phyloP scores from a whole-genome alignment of 2,797 vertebrate species.

The Leptodactylus fallax region DNA sequence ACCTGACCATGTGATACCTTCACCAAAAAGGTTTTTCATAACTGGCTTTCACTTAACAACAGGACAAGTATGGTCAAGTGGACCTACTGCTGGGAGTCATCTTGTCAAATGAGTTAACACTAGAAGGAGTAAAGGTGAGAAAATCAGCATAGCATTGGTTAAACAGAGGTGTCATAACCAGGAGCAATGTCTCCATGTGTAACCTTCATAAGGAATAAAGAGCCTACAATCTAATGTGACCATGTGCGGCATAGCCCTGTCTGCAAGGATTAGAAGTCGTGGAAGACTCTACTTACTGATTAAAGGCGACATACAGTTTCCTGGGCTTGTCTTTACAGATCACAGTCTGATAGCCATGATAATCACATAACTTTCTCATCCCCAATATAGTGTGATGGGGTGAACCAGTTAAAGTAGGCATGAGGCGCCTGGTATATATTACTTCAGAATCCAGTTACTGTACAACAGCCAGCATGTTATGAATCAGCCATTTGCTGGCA shows the following conservation, averaged over 20 bases:
- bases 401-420: not conserved
- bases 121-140: not conserved
- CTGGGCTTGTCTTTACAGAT: constrained; percentile 23
- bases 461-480: no score
- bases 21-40: not conserved
- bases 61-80: not conserved
- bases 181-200: not conserved
- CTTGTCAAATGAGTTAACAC: not conserved
- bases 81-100: no score
- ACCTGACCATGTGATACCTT: no score
- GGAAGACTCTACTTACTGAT: not conserved
- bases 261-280: constrained; percentile 2
- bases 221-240: not conserved
- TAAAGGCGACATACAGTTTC: constrained; percentile 28
- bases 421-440: no score
- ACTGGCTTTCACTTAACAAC: not conserved
- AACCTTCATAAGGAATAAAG: not conserved
- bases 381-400: not conserved
- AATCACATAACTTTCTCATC: not conserved
- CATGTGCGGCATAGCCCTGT: not conserved
- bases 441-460: no score
- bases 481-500: no score
- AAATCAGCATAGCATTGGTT: not conserved
- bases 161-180: constrained; percentile 7
- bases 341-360: not conserved